Conservation (phyloP, 2,113 vertebrate species). For the Poeciliopsis turrubarensis region DNA sequence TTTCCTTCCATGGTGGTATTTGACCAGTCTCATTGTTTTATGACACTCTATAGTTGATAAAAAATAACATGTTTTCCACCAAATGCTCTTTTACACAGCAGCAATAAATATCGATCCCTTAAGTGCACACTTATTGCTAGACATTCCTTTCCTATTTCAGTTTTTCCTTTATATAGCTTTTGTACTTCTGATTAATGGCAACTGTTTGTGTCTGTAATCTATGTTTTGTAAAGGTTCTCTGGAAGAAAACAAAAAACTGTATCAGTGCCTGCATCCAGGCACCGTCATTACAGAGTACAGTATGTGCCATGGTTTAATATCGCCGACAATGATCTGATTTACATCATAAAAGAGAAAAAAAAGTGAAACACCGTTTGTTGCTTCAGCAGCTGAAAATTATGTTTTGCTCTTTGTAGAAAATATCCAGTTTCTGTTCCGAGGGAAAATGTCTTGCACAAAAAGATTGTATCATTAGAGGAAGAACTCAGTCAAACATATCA, state of each 20-base stretch:
- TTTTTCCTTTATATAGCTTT: not conserved
- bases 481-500: constrained; percentile 19
- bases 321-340: constrained; percentile 32
- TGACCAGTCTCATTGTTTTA: not conserved
- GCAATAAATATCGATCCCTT: not conserved
- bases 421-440: constrained; percentile 39
- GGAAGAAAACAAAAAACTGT: not conserved
- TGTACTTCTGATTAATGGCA: not conserved
- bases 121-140: no score
- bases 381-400: constrained; percentile 20
- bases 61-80: not conserved
- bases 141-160: not conserved
- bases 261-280: not conserved
- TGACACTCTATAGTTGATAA: not conserved
- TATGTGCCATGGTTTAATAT: constrained; percentile 4
- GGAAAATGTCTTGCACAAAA: constrained; percentile 28
- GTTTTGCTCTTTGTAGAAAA: constrained; percentile 40
- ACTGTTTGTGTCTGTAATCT: not conserved
- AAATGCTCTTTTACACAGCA: not conserved
- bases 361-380: constrained; percentile 34
- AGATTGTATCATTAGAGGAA: constrained; percentile 33
- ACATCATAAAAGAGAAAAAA: constrained; percentile 15
- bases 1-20: not conserved
- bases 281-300: not conserved
- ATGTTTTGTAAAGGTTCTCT: not conserved